Base-by-base conservation (phyloP, 2,888 invertebrate species). In the Carterocephalus palaemon region DNA sequence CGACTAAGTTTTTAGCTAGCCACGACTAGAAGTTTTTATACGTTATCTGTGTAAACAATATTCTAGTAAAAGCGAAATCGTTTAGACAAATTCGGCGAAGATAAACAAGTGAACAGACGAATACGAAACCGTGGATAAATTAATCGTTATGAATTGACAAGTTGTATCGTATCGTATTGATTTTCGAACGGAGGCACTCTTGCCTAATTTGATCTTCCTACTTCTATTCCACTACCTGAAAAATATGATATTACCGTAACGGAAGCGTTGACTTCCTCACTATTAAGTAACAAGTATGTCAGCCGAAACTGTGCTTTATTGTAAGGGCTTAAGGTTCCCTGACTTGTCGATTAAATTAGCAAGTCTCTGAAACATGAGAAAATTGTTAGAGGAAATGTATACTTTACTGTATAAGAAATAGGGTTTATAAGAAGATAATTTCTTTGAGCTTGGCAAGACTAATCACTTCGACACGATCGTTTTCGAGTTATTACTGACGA, bases 381-480 rank as follows among this genome's bases (percentile, higher is more conserved):
- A 26, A 24, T 3, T 12, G 2, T 24, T 17, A 7, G 9, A n/a
- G 7, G 2, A 20, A 33, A 24, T n/a, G 6, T 26, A 9, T 4
- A 26, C 33, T 15, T 33, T 41, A 33, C 7, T 26, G 10, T 3
- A 1, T 2, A 13, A 6, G 12, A 0, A 26, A 26, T 33, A 33
- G 4, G 15, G 9, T 19, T 15, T 12, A 6, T 6, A 9, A n/a
- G n/a, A n/a, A n/a, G n/a, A n/a, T n/a, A n/a, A n/a, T n/a, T n/a
- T n/a, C n/a, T n/a, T n/a, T n/a, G 28, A 7, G 16, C 20, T 5
- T 8, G 7, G 19, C 16, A 20, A 22, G 22, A 9, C 34, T 4
- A 28, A 42, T 42, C 34, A n/a, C 8, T 42, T 34, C 10, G 42
- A 15, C 28, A 34, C 42, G 42, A 36, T 34, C 42, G 34, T 36